A percentile compares a stretch with the other conserved stretches of the same genome.
Conservation (phyloP, 2,797 vertebrate species). For the Cynodonichthys magdalenae region DNA sequence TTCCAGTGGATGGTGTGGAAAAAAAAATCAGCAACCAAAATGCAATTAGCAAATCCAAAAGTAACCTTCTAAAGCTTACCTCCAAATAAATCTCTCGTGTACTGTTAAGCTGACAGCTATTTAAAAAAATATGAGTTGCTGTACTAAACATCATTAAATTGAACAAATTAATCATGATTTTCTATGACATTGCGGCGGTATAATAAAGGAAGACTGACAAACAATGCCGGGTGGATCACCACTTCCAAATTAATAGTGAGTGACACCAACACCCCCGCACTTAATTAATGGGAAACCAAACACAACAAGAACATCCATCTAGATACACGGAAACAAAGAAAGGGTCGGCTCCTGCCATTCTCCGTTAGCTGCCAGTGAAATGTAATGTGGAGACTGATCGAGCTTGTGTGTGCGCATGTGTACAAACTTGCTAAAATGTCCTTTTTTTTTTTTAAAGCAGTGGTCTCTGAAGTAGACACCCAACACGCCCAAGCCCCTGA, state of each 20-base stretch:
- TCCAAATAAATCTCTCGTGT: conserved; percentile 43
- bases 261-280: conserved; percentile 70
- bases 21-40: conserved; percentile 41
- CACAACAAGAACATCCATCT: conserved; percentile 75
- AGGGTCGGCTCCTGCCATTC: conserved; percentile 64
- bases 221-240: conserved; percentile 62
- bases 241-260: conserved; percentile 76
- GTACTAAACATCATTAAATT: conserved; percentile 73
- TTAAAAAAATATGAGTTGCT: conserved; percentile 50
- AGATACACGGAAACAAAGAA: conserved; percentile 67
- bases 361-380: conserved; percentile 64
- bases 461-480: conserved; percentile 76
- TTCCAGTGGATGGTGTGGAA: conserved; percentile 40
- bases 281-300: conserved; percentile 78
- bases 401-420: conserved; percentile 25
- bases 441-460: conserved; percentile 59
- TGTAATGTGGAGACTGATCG: conserved; percentile 66
- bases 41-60: conserved; percentile 43
- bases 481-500: conserved; percentile 69
- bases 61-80: conserved; percentile 23
- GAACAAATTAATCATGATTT: conserved; percentile 79
- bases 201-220: conserved; percentile 75
- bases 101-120: conserved; percentile 62
- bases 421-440: conserved; percentile 40
- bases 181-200: conserved; percentile 63